These are phyloP conservation scores for Cylloceria caligata DNA, from an alignment of 2,888 invertebrate genomes.

Conservation along the genomic window DNA sequence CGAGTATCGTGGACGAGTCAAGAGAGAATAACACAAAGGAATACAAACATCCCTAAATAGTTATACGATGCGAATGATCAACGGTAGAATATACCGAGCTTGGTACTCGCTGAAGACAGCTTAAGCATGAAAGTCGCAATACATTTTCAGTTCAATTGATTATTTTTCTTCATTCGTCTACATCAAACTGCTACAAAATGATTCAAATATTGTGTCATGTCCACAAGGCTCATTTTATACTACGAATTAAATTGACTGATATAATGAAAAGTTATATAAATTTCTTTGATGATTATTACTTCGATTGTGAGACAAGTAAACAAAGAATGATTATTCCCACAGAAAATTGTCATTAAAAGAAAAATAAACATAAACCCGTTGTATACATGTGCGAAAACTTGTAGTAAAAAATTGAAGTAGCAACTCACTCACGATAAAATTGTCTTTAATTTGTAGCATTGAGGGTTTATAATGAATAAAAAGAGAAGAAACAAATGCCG, in stretches of 20 bases:
- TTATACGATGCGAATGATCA: background rate
- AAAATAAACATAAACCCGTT: no score
- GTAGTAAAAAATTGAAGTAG: no score
- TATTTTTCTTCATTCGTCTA: no score
- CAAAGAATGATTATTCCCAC: no score
- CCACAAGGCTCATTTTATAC: no score
- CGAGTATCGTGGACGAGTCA: constrained; percentile 3
- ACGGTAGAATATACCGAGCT: background rate
- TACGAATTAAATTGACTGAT: no score
- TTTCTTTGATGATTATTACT: background rate
- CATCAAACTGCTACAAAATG: no score
- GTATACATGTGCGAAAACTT: no score
- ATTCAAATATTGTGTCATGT: background rate
- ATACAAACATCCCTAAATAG: background rate
- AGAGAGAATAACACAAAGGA: background rate
- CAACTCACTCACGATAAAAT: no score
- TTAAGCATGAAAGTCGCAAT: background rate
- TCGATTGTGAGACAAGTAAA: background rate
- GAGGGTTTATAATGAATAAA: background rate
- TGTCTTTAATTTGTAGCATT: no score
- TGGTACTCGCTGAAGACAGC: background rate
- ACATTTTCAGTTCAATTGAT: background rate
- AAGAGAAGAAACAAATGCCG: background rate
- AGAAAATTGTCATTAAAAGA: no score
- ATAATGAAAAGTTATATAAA: no score